A percentile compares a stretch with the other conserved stretches of the same genome.
These are phyloP conservation scores for Willisornis vidua DNA, from an alignment of 2,113 vertebrate species.

Conservation along the genomic window DNA sequence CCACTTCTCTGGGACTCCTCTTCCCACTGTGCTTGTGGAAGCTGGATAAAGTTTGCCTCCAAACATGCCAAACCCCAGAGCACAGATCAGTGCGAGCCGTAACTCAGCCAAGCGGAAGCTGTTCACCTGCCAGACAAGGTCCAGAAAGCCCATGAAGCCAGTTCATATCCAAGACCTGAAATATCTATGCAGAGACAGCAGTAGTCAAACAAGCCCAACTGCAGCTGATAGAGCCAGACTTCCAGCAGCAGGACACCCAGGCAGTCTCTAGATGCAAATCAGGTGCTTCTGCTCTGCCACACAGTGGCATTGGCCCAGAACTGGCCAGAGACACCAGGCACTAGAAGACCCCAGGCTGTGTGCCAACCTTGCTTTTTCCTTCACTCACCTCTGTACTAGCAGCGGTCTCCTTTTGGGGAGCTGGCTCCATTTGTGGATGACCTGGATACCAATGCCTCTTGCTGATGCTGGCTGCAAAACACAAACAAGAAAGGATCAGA, in stretches of 20 bases:
- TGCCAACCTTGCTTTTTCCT: background rate
- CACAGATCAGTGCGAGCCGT: background rate
- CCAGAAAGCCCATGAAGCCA: background rate
- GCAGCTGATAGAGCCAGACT: background rate
- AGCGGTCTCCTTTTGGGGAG: slow-evolving; percentile 91
- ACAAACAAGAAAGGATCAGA: background rate
- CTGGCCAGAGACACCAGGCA: background rate
- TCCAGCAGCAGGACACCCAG: background rate
- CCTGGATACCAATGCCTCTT: slow-evolving; percentile 95
- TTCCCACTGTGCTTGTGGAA: background rate
- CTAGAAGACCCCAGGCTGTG: background rate
- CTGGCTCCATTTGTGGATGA: slow-evolving; percentile 98
- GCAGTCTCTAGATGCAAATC: background rate
- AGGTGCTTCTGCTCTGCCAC: background rate
- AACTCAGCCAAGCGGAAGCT: background rate
- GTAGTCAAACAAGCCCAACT: background rate
- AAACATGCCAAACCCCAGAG: background rate
- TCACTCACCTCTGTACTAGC: slow-evolving; percentile 92
- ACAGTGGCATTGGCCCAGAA: background rate
- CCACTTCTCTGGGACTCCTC: background rate
- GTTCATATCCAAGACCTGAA: background rate
- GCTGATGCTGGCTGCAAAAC: slow-evolving; percentile 90
- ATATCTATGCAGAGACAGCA: background rate
- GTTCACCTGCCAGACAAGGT: background rate
- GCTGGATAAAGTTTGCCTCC: background rate